Evolutionary conservation across 2,113 vertebrate species (phyloP).

Genomic region (Sorex fumeus): DNA sequence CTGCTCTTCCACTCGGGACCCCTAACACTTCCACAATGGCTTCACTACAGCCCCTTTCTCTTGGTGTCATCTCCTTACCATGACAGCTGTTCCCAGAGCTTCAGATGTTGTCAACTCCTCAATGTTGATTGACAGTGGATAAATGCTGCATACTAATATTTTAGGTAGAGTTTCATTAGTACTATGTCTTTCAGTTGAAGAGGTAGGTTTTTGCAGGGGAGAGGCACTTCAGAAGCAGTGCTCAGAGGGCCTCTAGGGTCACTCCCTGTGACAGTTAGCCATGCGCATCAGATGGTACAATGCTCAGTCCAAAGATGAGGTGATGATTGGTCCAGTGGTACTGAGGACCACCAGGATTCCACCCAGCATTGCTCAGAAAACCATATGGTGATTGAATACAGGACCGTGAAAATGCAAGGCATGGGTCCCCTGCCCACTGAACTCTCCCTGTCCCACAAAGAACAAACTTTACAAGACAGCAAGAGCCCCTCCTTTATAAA

Average conservation of each 20-base stretch:
- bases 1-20: neutral
- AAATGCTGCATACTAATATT: slow-evolving; percentile 39
- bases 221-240: too few species aligned
- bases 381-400: too few species aligned
- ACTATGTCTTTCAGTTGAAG: neutral
- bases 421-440: too few species aligned
- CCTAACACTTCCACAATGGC: neutral
- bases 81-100: neutral
- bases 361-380: too few species aligned
- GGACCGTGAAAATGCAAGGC: too few species aligned
- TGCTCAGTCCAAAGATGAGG: too few species aligned
- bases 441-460: neutral
- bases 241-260: too few species aligned
- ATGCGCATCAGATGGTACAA: too few species aligned
- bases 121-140: neutral
- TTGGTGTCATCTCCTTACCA: slow-evolving; percentile 37
- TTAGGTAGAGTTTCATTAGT: slow-evolving; percentile 37
- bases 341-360: too few species aligned
- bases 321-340: too few species aligned
- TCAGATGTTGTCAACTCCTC: slow-evolving; percentile 10
- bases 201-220: too few species aligned
- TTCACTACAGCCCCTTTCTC: neutral
- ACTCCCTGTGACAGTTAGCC: too few species aligned
- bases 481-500: neutral
- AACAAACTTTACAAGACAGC: neutral